Evolutionary conservation across 2,888 invertebrate species (phyloP).

Genomic region (Nyleta sp.): DNA sequence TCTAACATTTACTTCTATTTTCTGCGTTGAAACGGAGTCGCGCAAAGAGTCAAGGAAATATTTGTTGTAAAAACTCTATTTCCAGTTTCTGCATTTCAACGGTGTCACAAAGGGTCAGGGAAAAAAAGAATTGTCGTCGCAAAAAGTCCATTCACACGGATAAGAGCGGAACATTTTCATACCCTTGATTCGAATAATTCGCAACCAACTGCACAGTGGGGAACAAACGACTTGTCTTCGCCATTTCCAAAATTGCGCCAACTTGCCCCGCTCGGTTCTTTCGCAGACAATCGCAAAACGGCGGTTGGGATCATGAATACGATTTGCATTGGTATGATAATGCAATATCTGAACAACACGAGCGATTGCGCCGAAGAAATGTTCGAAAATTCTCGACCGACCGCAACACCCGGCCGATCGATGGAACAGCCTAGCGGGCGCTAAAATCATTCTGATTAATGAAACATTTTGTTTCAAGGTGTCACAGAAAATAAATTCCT

Average conservation of each 20-base stretch:
- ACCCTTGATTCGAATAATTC: too few species aligned
- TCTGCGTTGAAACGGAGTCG: too few species aligned
- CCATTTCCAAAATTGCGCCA: neutral
- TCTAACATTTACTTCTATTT: too few species aligned
- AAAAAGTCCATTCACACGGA: too few species aligned
- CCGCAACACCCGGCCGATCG: neutral
- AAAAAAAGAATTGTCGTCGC: too few species aligned
- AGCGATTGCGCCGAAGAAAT: neutral
- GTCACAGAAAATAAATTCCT: slow-evolving; percentile 44
- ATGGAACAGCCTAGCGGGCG: slow-evolving; percentile 4
- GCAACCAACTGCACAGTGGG: too few species aligned
- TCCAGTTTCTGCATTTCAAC: too few species aligned
- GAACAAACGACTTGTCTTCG: too few species aligned
- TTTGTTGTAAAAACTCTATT: too few species aligned
- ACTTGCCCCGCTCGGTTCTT: neutral
- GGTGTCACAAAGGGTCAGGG: too few species aligned
- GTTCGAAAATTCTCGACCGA: neutral
- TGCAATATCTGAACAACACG: neutral
- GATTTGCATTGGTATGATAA: slow-evolving; percentile 23
- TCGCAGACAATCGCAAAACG: neutral
- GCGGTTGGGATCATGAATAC: neutral
- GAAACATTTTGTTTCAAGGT: slow-evolving; percentile 45
- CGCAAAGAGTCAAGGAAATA: too few species aligned
- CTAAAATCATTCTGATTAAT: slow-evolving; percentile 48
- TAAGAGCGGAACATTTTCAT: too few species aligned